Evolutionary conservation across 2,888 invertebrate genomes (phyloP).

Genomic region (Aelia acuminata): DNA sequence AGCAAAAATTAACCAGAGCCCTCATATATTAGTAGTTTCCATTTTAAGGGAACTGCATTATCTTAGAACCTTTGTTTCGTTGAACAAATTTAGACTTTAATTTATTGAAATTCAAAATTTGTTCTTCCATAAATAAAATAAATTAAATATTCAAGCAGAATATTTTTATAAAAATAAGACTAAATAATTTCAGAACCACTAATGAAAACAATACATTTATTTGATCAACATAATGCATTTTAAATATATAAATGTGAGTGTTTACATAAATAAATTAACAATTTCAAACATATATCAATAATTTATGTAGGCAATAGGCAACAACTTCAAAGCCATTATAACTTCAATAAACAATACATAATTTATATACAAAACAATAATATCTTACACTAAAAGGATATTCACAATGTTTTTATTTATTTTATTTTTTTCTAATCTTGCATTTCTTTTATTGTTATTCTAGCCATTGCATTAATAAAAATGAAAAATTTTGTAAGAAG

Average conservation of each 20-base stretch:
- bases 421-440: not conserved
- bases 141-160: too few relatives aligned
- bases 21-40: too few relatives aligned
- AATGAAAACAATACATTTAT: constrained; percentile 58
- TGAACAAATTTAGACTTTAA: too few relatives aligned
- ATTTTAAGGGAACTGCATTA: too few relatives aligned
- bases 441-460: not conserved
- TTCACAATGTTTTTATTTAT: constrained; percentile 31
- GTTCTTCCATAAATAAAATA: too few relatives aligned
- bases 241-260: constrained; percentile 49
- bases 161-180: constrained; percentile 2
- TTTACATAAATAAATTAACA: constrained; percentile 58
- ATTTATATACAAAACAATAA: constrained; percentile 57
- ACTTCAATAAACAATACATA: constrained; percentile 49
- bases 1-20: too few relatives aligned
- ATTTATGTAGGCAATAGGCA: constrained; percentile 59
- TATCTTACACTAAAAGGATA: constrained; percentile 37
- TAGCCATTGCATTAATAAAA: not conserved
- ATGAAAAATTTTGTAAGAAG: not conserved
- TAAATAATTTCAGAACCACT: constrained; percentile 16
- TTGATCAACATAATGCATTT: constrained; percentile 49
- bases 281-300: constrained; percentile 51
- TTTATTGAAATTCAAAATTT: too few relatives aligned
- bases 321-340: constrained; percentile 43
- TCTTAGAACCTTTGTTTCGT: too few relatives aligned